These are phyloP conservation scores for Notolabrus celidotus DNA, from an alignment of 2,797 vertebrate species.

Conservation along the genomic window DNA sequence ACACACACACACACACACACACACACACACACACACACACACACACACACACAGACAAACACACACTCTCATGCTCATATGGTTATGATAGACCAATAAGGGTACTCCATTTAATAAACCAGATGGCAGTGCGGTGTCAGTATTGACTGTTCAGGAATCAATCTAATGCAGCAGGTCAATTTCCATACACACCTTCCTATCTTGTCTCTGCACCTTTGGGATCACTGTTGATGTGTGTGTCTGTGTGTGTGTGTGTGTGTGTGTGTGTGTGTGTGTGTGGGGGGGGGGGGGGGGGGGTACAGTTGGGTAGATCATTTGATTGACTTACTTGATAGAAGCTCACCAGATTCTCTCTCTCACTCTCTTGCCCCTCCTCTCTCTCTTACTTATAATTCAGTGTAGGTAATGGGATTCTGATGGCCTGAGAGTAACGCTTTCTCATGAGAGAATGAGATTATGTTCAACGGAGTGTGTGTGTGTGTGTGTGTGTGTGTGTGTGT, in stretches of 20 bases:
- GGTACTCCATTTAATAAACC: constrained; percentile 51
- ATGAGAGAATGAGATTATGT: constrained; percentile 86
- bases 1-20: constrained; percentile 23
- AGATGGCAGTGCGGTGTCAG: constrained; percentile 28
- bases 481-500: constrained; percentile 31
- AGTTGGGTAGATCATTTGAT: constrained; percentile 62
- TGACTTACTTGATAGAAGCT: constrained; percentile 70
- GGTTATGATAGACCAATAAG: constrained; percentile 54
- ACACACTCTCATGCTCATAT: constrained; percentile 27
- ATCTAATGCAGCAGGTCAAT: constrained; percentile 61
- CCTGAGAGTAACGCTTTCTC: constrained; percentile 83
- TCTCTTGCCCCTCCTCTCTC: constrained; percentile 51
- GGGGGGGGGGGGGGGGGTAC: no score
- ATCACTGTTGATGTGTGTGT: constrained; percentile 40
- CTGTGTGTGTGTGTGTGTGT: constrained; percentile 25
- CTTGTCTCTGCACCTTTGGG: constrained; percentile 41
- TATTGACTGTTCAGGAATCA: constrained; percentile 61
- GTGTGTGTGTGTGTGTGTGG: constrained; percentile 28
- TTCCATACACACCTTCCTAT: constrained; percentile 59
- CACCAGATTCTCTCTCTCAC: constrained; percentile 62
- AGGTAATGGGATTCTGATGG: constrained; percentile 87
- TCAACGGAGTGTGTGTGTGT: constrained; percentile 55
- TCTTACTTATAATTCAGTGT: constrained; percentile 81
- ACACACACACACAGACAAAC: constrained; percentile 23
- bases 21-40: constrained; percentile 1